Percentiles rank a stretch among this genome's conserved stretches.
Evolutionary conservation across 1,140 invertebrate species (phyloP).

Genomic region (Varroa destructor): DNA sequence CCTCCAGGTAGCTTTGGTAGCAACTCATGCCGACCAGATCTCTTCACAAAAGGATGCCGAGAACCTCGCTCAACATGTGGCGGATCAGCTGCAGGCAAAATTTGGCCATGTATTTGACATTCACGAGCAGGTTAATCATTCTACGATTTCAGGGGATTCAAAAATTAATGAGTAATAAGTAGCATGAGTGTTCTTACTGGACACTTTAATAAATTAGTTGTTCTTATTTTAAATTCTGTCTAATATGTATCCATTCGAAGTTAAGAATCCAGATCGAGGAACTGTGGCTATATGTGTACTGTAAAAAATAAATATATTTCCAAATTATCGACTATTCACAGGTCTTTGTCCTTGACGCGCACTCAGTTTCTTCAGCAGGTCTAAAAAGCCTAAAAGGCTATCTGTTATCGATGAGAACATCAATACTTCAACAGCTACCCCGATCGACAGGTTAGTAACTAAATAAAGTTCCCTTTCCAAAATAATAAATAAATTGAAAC

Average conservation of each 20-base stretch:
- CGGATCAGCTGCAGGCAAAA: conserved; percentile 46
- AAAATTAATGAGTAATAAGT: too few relatives aligned
- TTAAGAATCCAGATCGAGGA: too few relatives aligned
- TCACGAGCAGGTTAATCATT: conserved; percentile 38
- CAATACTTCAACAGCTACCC: conserved; percentile 44
- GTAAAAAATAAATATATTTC: not conserved
- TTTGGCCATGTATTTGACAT: conserved; percentile 49
- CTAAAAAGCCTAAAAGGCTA: conserved; percentile 47
- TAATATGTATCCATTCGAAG: too few relatives aligned
- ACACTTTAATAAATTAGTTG: too few relatives aligned
- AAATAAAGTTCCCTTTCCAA: not conserved
- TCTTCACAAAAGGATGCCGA: conserved; percentile 40
- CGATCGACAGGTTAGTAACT: conserved; percentile 45
- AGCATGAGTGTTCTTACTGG: too few relatives aligned
- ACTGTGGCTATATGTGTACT: too few relatives aligned
- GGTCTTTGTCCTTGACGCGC: conserved; percentile 49
- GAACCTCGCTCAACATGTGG: conserved; percentile 48
- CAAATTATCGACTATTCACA: not conserved
- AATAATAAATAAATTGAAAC: not conserved
- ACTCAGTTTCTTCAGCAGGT: conserved; percentile 47
- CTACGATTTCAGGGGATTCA: too few relatives aligned
- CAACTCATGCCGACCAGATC: conserved; percentile 52
- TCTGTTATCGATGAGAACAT: conserved; percentile 31
- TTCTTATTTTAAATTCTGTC: too few relatives aligned
- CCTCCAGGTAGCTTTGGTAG: conserved; percentile 49